Evolutionary conservation across 1,140 invertebrate genomes (phyloP).

Genomic region (Drosophila gunungcola): DNA sequence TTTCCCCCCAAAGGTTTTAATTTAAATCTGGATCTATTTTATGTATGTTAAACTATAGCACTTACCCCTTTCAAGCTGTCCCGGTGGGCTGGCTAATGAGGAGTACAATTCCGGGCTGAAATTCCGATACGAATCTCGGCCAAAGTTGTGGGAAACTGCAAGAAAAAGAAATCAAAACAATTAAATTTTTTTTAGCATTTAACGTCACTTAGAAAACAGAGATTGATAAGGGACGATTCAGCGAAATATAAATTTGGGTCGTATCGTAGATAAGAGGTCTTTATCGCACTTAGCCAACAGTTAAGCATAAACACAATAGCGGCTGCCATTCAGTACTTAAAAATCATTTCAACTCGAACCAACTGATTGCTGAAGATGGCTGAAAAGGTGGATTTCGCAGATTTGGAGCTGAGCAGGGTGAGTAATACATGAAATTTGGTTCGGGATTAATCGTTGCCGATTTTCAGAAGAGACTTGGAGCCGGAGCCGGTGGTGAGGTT

Average conservation of each 20-base stretch:
- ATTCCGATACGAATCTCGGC: constrained; percentile 53
- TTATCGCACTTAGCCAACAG: constrained; percentile 9
- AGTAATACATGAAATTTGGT: neutral
- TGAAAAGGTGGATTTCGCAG: constrained; percentile 5
- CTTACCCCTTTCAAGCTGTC: constrained; percentile 54
- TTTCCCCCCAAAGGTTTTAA: neutral
- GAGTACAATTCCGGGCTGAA: constrained; percentile 54
- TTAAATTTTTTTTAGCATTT: neutral
- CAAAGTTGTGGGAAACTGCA: constrained; percentile 61
- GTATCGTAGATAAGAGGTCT: constrained; percentile 18
- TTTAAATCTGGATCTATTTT: too few relatives aligned
- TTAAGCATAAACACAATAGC: neutral
- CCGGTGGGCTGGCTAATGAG: constrained; percentile 32
- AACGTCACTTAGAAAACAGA: neutral
- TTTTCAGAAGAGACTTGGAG: neutral
- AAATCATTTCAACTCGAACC: neutral
- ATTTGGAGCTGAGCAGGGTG: constrained; percentile 12
- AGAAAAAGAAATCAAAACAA: constrained; percentile 2
- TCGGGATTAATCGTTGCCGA: neutral
- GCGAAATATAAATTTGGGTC: neutral
- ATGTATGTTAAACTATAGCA: neutral
- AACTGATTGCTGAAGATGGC: constrained; percentile 5
- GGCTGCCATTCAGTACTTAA: neutral
- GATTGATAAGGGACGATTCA: neutral
- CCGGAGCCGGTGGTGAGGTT: constrained; percentile 8